Base-by-base conservation (phyloP, 2,113 vertebrate genomes). In the Atractosteus spatula region DNA sequence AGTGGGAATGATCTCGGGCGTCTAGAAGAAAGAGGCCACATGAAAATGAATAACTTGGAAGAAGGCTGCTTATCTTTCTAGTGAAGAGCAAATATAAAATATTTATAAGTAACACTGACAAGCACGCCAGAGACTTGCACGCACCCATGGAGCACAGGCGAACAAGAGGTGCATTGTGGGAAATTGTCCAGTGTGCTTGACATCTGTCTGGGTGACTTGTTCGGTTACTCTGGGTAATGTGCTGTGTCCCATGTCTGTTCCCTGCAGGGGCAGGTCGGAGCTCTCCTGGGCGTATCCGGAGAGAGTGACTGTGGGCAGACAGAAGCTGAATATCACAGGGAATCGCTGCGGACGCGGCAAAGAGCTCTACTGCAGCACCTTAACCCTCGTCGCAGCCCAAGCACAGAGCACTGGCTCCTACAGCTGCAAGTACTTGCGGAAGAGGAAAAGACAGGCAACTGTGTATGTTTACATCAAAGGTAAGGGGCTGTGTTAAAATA, bases 381-480 rank as follows among this genome's bases (percentile, higher is more conserved):
- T 98, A 88, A 94, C 80, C 10, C 80, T 98, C 82, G 88, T 77
- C 74, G 77, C 57, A 51, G 86, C 88, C 68, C 90, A 90, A 77
- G 83, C 92, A 59, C 84, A 78, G 71, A 92, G 98, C 88, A 98
- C 97, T 0, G 97, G 97, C 82, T 86, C 81, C 62, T 98, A 94
- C 72, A 89, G 87, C 82, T 99, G 97, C 87, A 91, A 82, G 73
- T 96, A 96, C 66, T 83, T 77, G 45, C 86, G 85, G 54, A 89
- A 86, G 79, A 88, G 87, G 79, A 86, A 86, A 16, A 89, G 76
- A 70, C 86, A 91, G 74, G 82, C 88, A n/a, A 84, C 90, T 0
- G 78, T 96, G 81, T 99, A 99, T 66, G 79, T 98, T 76, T 99
- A 93, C 93, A 89, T 99, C 88, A 92, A 90, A 82, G 97, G 97